Evolutionary conservation across 2,797 vertebrate species (phyloP).

Genomic region (Astyanax mexicanus): DNA sequence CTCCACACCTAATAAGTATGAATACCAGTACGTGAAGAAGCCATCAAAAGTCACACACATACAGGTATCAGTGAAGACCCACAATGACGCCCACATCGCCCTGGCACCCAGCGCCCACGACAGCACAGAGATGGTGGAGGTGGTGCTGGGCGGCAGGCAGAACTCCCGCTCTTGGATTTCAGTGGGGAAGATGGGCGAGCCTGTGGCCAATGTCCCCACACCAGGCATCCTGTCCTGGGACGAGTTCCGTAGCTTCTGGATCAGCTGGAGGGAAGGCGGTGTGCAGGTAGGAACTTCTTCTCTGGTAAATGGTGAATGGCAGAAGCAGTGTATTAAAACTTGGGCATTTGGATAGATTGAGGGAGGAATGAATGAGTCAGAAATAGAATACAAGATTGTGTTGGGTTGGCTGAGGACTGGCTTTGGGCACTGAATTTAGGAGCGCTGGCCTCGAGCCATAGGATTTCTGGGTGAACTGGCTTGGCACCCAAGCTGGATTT

Average conservation of each 20-base stretch:
- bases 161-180: conserved; percentile 92
- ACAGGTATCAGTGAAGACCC: conserved; percentile 88
- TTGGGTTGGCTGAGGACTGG: background rate
- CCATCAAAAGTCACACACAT: conserved; percentile 85
- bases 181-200: conserved; percentile 88
- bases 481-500: conserved; percentile 61
- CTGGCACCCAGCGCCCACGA: conserved; percentile 88
- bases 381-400: background rate
- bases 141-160: conserved; percentile 89
- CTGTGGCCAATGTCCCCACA: conserved; percentile 80
- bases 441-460: background rate
- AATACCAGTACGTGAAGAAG: conserved; percentile 93
- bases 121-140: conserved; percentile 88
- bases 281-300: conserved; percentile 80
- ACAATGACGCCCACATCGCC: conserved; percentile 90
- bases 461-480: background rate
- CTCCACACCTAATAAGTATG: conserved; percentile 94
- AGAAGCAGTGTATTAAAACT: background rate
- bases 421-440: background rate
- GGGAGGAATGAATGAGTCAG: background rate
- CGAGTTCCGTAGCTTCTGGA: conserved; percentile 94
- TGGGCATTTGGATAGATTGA: background rate
- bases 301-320: background rate
- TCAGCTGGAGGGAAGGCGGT: conserved; percentile 86
- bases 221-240: conserved; percentile 91